Evolutionary conservation across 2,888 invertebrate genomes (phyloP).

Genomic region (Phorcus lineatus): DNA sequence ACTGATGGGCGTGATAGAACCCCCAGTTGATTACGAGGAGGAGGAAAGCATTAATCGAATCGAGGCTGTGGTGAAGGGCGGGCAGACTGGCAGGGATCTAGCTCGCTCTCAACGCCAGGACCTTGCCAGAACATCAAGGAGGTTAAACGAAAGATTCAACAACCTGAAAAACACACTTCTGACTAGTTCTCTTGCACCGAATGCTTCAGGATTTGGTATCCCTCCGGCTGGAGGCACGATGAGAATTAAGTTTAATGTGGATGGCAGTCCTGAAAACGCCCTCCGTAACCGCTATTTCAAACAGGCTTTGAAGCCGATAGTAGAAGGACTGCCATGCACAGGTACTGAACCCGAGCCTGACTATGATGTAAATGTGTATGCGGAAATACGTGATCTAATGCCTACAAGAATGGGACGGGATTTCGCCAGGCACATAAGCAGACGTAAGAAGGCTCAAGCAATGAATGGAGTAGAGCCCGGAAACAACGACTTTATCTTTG

Average conservation of each 20-base stretch:
- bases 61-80: background rate
- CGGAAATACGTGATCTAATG: background rate
- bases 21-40: constrained; percentile 52
- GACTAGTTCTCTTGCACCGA: no score
- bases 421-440: background rate
- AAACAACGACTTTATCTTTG: no score
- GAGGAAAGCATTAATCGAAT: constrained; percentile 24
- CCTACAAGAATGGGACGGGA: background rate
- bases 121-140: background rate
- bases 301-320: background rate
- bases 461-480: no score
- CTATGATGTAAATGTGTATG: background rate
- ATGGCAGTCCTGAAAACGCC: background rate
- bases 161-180: background rate
- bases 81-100: background rate
- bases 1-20: constrained; percentile 40
- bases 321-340: background rate
- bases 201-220: no score
- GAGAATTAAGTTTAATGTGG: background rate
- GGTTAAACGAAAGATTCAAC: no score
- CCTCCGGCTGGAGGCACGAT: background rate
- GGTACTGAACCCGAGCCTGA: background rate
- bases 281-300: background rate
- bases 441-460: background rate
- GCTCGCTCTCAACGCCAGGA: background rate